A percentile compares a stretch with the other conserved stretches of the same genome.
Evolutionary conservation across 1,140 invertebrate genomes (phyloP).

Genomic region (Eciton burchellii): DNA sequence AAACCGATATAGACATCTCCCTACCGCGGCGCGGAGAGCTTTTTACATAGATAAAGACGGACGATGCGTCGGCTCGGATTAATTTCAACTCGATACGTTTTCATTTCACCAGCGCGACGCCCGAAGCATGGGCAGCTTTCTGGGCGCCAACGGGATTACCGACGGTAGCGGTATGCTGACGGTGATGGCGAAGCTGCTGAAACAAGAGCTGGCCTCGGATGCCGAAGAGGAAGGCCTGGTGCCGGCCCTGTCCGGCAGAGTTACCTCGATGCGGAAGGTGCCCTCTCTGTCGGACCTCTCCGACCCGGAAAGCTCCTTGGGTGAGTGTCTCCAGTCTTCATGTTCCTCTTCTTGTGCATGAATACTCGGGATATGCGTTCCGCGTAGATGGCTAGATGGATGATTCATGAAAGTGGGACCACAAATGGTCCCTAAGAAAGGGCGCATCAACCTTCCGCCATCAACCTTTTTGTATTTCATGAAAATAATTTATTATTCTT

Average conservation of each 20-base stretch:
- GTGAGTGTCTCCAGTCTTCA: constrained; percentile 87
- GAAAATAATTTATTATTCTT: too few relatives aligned
- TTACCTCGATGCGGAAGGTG: constrained; percentile 91
- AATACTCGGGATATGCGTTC: neutral
- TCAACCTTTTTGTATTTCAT: too few relatives aligned
- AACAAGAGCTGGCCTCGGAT: constrained; percentile 84
- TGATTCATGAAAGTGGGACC: too few relatives aligned
- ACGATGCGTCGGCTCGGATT: constrained; percentile 6
- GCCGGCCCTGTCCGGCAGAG: constrained; percentile 79
- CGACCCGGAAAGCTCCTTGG: constrained; percentile 92
- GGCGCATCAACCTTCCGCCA: too few relatives aligned
- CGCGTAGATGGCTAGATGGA: neutral
- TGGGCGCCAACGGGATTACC: constrained; percentile 78
- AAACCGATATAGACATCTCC: neutral
- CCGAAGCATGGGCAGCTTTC: constrained; percentile 77
- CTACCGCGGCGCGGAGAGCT: neutral
- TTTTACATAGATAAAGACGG: constrained; percentile 20
- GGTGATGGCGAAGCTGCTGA: constrained; percentile 85
- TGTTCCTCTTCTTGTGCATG: constrained; percentile 11
- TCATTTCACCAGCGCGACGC: constrained; percentile 79
- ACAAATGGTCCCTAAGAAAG: too few relatives aligned
- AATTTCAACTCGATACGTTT: constrained; percentile 29
- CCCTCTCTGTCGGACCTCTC: constrained; percentile 93
- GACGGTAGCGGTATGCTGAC: constrained; percentile 80
- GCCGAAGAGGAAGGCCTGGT: constrained; percentile 84